A percentile compares a stretch with the other conserved stretches of the same genome.
Conservation (phyloP, 1,140 invertebrate species). For the Cotesia typhae region DNA sequence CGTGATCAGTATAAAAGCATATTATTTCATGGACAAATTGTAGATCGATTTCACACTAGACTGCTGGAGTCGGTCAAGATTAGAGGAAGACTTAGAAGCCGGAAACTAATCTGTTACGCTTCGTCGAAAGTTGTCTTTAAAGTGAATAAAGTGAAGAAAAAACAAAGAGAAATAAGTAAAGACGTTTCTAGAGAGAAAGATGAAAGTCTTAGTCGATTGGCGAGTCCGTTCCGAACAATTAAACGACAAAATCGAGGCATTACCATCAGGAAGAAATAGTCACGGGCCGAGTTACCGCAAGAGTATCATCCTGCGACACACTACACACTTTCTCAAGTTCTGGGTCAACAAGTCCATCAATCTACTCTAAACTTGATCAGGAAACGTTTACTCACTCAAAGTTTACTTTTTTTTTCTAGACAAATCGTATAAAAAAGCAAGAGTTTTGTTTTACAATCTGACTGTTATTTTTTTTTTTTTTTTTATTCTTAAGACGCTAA, state of each 20-base stretch:
- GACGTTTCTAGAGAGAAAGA: constrained; percentile 19
- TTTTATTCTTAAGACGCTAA: too few relatives aligned
- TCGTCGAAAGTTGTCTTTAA: not conserved
- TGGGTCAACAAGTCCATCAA: constrained; percentile 55
- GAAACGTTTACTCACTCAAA: constrained; percentile 18
- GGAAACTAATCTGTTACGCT: constrained; percentile 21
- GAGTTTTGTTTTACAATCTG: too few relatives aligned
- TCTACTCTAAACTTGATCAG: constrained; percentile 39
- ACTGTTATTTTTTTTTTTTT: too few relatives aligned
- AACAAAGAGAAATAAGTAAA: not conserved
- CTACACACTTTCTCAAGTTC: constrained; percentile 57
- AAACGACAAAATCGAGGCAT: constrained; percentile 51
- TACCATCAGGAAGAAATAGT: constrained; percentile 26
- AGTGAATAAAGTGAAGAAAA: not conserved
- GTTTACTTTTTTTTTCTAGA: not conserved
- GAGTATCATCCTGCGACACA: not conserved
- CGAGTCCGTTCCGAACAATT: constrained; percentile 54
- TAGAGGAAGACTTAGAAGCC: constrained; percentile 6
- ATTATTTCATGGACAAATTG: constrained; percentile 10
- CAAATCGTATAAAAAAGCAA: too few relatives aligned
- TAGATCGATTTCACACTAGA: constrained; percentile 21
- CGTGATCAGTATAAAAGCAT: not conserved
- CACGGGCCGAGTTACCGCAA: constrained; percentile 31
- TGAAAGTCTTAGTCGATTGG: constrained; percentile 28
- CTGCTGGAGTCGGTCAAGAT: constrained; percentile 1